A percentile compares a stretch with the other conserved stretches of the same genome.
Evolutionary conservation across 2,113 vertebrate genomes (phyloP).

Genomic region (Microtus montanus): DNA sequence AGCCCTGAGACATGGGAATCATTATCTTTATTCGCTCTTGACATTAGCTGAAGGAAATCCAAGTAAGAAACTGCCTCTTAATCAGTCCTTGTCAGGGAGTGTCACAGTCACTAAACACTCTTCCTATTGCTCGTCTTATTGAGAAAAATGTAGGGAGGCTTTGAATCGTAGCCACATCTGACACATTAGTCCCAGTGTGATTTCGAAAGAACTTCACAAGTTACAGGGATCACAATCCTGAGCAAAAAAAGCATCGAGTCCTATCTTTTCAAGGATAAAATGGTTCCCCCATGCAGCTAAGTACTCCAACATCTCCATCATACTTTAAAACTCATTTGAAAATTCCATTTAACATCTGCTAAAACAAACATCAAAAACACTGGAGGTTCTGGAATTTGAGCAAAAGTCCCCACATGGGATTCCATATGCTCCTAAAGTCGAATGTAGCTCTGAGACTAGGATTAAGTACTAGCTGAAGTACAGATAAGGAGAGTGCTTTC

Average conservation of each 20-base stretch:
- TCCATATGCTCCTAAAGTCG: not conserved
- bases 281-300: not conserved
- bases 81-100: slow-evolving; percentile 59
- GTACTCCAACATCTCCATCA: not conserved
- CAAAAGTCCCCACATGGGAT: not conserved
- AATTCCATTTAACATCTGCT: not conserved
- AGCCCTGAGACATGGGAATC: slow-evolving; percentile 1
- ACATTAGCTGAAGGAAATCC: slow-evolving; percentile 54
- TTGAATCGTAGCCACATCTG: not conserved
- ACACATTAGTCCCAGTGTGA: not conserved
- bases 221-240: not conserved
- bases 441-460: not conserved
- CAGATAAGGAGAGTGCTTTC: not conserved
- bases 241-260: not conserved
- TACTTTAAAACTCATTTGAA: not conserved
- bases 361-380: not conserved
- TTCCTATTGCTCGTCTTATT: not conserved
- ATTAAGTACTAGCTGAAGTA: not conserved
- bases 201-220: slow-evolving; percentile 12
- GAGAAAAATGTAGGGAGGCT: slow-evolving; percentile 4
- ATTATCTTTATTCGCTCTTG: slow-evolving; percentile 56
- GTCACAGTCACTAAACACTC: not conserved
- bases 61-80: slow-evolving; percentile 48
- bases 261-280: not conserved
- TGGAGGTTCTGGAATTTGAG: slow-evolving; percentile 17